Evolutionary conservation across 2,113 vertebrate genomes (phyloP).

Genomic region (Puntigrus tetrazona): DNA sequence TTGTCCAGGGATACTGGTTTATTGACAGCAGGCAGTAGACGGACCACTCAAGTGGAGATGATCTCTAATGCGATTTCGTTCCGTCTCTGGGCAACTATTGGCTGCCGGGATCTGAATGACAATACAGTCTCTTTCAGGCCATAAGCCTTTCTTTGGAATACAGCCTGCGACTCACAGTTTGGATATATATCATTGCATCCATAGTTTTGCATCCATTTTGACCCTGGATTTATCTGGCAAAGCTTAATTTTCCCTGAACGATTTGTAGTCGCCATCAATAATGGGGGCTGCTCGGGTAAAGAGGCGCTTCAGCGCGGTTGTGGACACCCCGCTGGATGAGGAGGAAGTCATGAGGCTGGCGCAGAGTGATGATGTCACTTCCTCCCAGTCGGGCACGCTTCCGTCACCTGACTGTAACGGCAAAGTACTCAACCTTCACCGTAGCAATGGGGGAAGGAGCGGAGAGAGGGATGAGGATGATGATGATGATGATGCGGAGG

Average conservation of each 20-base stretch:
- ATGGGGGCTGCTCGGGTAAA: conserved; percentile 81
- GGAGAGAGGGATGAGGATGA: conserved; percentile 16
- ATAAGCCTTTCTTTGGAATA: background rate
- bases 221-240: conserved; percentile 3
- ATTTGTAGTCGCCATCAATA: background rate
- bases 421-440: conserved; percentile 66
- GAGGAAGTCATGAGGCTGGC: conserved; percentile 81
- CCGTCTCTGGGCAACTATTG: conserved; percentile 30
- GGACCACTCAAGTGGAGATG: conserved; percentile 1
- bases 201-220: background rate
- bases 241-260: background rate
- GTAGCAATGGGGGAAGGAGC: conserved; percentile 52
- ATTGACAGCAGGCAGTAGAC: background rate
- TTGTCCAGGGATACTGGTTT: background rate
- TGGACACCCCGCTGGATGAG: conserved; percentile 76
- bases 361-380: conserved; percentile 72
- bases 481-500: background rate
- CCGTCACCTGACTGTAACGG: conserved; percentile 70
- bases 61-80: conserved; percentile 29
- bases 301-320: conserved; percentile 78
- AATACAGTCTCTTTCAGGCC: background rate
- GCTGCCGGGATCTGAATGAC: conserved; percentile 35
- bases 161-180: background rate
- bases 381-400: conserved; percentile 61
- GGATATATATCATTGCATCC: background rate